phyloP scores from a whole-genome alignment of 2,113 vertebrate species.

The Dendropsophus ebraccatus region DNA sequence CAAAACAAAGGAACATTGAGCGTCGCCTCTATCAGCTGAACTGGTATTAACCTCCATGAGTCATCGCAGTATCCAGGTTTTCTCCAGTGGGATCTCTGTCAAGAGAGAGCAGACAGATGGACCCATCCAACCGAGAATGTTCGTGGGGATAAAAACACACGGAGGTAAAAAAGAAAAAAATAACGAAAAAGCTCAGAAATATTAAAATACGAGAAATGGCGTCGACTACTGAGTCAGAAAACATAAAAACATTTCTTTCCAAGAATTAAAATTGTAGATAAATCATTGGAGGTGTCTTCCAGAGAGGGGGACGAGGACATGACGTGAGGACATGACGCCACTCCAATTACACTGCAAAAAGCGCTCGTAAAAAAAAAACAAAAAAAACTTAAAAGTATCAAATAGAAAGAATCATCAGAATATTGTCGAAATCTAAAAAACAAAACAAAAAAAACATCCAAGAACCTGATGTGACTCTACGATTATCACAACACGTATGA shows the following conservation, averaged over 20 bases:
- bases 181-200: background rate
- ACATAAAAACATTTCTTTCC: background rate
- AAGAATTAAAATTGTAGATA: background rate
- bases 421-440: background rate
- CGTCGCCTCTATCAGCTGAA: background rate
- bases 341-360: background rate
- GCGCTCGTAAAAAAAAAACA: background rate
- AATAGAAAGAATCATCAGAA: background rate
- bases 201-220: background rate
- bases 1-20: background rate
- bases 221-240: background rate
- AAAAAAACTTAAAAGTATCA: background rate
- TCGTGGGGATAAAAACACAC: constrained; percentile 12
- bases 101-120: constrained; percentile 29
- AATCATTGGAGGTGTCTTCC: background rate
- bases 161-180: background rate
- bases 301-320: background rate
- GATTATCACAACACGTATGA: too few relatives aligned
- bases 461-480: background rate
- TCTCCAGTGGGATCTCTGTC: constrained; percentile 45
- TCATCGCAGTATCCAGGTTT: constrained; percentile 39
- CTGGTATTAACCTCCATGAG: constrained; percentile 37
- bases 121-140: constrained; percentile 36
- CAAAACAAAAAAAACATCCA: background rate
- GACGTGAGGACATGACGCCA: background rate